Evolutionary conservation across 2,797 vertebrate genomes (phyloP).

Genomic region (Serranus cabrilla): DNA sequence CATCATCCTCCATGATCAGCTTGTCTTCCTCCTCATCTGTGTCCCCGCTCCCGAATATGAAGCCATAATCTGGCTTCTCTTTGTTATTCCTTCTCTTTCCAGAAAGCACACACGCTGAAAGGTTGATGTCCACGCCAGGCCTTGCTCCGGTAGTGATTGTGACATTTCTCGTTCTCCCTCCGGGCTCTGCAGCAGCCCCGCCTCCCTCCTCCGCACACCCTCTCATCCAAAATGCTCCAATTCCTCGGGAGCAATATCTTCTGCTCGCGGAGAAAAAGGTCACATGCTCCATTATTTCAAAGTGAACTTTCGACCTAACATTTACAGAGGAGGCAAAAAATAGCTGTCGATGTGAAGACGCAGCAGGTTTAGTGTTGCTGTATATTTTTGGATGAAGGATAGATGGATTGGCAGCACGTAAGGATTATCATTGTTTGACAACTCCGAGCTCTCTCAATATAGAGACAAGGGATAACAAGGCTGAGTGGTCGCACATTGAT

Average conservation of each 20-base stretch:
- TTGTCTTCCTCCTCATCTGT: constrained; percentile 36
- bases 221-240: constrained; percentile 81
- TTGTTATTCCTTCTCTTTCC: constrained; percentile 6
- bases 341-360: constrained; percentile 67
- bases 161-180: constrained; percentile 84
- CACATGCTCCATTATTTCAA: constrained; percentile 86
- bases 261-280: constrained; percentile 83
- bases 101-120: constrained; percentile 53
- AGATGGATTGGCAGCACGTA: constrained; percentile 26
- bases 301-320: constrained; percentile 86
- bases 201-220: constrained; percentile 41
- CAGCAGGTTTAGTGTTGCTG: constrained; percentile 61
- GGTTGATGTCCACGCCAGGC: constrained; percentile 72
- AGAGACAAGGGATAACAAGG: constrained; percentile 36
- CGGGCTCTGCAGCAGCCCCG: constrained; percentile 52
- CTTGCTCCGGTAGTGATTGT: constrained; percentile 76
- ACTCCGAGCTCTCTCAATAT: constrained; percentile 25
- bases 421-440: constrained; percentile 62
- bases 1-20: constrained; percentile 32
- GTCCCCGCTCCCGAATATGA: constrained; percentile 33
- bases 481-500: constrained; percentile 57
- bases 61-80: constrained; percentile 35
- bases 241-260: constrained; percentile 80
- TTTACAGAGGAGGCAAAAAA: constrained; percentile 83
- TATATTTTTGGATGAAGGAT: constrained; percentile 64